These are phyloP conservation scores for Anseranas semipalmata DNA, from an alignment of 2,113 vertebrate genomes.

Conservation along the genomic window DNA sequence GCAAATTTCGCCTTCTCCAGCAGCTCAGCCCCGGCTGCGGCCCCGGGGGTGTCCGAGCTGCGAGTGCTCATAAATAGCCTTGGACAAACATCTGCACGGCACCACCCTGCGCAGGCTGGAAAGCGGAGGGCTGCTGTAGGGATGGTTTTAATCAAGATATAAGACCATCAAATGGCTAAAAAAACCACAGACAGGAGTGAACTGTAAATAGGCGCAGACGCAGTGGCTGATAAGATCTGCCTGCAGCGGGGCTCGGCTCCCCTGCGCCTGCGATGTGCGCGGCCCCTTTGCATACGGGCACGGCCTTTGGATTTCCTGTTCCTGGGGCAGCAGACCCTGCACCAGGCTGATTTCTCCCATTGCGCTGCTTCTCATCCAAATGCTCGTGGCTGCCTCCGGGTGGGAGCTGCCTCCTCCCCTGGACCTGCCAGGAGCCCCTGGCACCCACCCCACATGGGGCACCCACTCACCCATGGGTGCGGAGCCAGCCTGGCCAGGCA, in stretches of 20 bases:
- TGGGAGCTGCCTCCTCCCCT: too few species aligned
- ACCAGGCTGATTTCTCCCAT: too few species aligned
- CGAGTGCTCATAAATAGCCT: background rate
- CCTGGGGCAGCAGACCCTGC: background rate
- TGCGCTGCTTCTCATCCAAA: too few species aligned
- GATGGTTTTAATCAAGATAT: constrained; percentile 2
- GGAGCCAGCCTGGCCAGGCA: too few species aligned
- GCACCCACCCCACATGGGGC: too few species aligned
- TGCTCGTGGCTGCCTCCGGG: too few species aligned
- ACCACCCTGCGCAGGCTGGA: constrained; percentile 25
- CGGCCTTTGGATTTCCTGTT: background rate
- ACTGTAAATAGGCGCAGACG: background rate
- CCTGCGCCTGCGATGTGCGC: fast-evolving
- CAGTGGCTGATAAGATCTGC: background rate
- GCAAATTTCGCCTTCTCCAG: background rate
- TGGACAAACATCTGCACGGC: constrained; percentile 47
- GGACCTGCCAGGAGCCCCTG: too few species aligned
- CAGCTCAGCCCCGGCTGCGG: background rate
- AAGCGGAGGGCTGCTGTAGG: background rate
- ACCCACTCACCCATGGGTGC: too few species aligned
- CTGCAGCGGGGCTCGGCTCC: background rate
- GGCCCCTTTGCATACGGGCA: background rate
- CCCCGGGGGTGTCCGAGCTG: background rate
- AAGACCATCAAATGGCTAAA: background rate
- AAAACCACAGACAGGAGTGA: background rate